Base-by-base conservation (phyloP, 35 echinoderm and acorn worm genomes). In the Amphiura filiformis region DNA sequence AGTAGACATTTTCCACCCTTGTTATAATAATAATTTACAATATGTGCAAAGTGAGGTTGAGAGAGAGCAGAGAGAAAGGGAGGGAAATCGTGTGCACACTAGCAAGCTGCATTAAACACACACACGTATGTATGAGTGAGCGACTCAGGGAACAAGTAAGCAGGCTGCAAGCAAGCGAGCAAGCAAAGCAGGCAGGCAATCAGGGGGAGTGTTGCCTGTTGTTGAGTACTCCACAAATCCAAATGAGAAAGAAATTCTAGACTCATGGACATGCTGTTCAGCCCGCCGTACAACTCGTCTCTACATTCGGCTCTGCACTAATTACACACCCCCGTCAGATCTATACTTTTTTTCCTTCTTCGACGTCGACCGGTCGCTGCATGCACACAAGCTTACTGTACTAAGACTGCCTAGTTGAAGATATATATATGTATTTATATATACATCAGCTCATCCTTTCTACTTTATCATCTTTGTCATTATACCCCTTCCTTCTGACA, bases 21-120 rank as follows among this genome's bases (percentile, higher is more conserved):
- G 61, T 70, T 70, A 70, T 70, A 70, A 70, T 70, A 70, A 70
- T 70, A 70, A 70, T 70, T 70, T 70, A 70, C 61, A 70, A 70
- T 70, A 70, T 70, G 61, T 70, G 61, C 61, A 70, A 70, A 70
- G 61, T 70, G 61, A 70, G 61, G 61, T 70, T 70, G 61, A 70
- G 61, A 11, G 61, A 70, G 61, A 70, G 61, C 61, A 70, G 28
- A 70, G 61, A 70, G 61, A 70, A n/a, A n/a, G 28, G 26, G 61
- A 17, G 41, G 17, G 41, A 47, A 17, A 47, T 4, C 17, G 41
- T 9, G 41, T 17, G 17, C 17, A 17, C 41, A 47, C 41, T 9
- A 47, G 41, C 17, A 47, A 47, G 41, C 41, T 9, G 41, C 41
- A 47, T 47, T 9, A 47, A 17, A 17, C 41, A 47, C 5, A 47